Conservation (phyloP, 2,797 vertebrate genomes). For the Gastrophryne carolinensis region DNA sequence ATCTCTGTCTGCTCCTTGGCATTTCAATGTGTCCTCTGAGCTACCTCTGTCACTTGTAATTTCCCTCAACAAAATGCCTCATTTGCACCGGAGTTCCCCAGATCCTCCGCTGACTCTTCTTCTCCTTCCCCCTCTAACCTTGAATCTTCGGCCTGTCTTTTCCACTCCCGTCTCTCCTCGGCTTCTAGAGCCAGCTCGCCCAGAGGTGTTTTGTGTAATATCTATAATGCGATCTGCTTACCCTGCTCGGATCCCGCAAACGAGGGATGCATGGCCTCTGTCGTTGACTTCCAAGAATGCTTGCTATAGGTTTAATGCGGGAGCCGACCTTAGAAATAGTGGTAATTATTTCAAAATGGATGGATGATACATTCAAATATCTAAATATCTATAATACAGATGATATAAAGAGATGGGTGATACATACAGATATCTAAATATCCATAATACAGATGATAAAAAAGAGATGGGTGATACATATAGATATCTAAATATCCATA, state of each 20-base stretch:
- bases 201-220: slow-evolving; percentile 18
- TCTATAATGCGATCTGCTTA: background rate
- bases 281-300: no score
- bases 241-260: background rate
- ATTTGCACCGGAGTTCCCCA: slow-evolving; percentile 8
- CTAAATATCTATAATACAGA: no score
- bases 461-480: no score
- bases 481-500: no score
- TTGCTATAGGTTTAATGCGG: background rate
- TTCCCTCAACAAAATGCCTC: slow-evolving; percentile 34
- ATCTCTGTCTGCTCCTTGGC: slow-evolving; percentile 47
- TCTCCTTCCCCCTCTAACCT: slow-evolving; percentile 23
- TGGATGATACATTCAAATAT: no score
- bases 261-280: no score
- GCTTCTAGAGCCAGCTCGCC: background rate
- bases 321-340: no score
- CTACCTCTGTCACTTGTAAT: slow-evolving; percentile 33
- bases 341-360: no score
- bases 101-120: slow-evolving; percentile 6
- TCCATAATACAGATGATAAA: no score
- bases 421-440: no score
- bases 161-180: slow-evolving; percentile 24
- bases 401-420: no score
- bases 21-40: slow-evolving; percentile 26
- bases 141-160: slow-evolving; percentile 15